These are phyloP conservation scores for Coracopsis vasa DNA, from an alignment of 2,113 vertebrate species.

Conservation along the genomic window DNA sequence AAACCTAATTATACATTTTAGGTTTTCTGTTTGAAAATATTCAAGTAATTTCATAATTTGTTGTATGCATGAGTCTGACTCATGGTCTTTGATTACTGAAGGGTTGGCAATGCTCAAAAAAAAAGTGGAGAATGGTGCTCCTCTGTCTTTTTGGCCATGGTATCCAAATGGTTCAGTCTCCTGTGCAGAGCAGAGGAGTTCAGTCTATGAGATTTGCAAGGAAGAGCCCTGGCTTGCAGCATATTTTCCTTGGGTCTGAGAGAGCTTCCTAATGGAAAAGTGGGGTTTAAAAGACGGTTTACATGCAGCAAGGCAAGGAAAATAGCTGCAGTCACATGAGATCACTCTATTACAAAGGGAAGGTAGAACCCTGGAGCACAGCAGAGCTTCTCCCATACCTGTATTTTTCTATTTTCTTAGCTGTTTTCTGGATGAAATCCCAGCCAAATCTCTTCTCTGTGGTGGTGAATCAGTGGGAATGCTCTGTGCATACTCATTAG, in stretches of 20 bases:
- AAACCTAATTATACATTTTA: not conserved
- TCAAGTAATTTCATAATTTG: not conserved
- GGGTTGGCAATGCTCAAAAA: not conserved
- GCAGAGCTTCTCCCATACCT: not conserved
- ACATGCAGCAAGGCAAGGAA: not conserved
- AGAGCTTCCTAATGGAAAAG: not conserved
- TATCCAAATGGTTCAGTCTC: not conserved
- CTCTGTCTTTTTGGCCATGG: not conserved
- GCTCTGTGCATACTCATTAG: slow-evolving; percentile 44
- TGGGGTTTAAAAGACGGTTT: not conserved
- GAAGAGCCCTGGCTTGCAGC: not conserved
- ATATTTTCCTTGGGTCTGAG: not conserved
- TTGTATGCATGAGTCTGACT: not conserved
- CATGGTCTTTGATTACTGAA: not conserved
- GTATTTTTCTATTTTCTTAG: slow-evolving; percentile 3
- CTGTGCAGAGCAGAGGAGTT: not conserved
- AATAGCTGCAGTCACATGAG: accelerated
- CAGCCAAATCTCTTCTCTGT: not conserved
- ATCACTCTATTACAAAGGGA: not conserved
- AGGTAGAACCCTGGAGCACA: not conserved
- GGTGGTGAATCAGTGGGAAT: slow-evolving; percentile 11
- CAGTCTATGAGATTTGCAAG: not conserved
- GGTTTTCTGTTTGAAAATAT: not conserved
- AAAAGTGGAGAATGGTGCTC: not conserved
- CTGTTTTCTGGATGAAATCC: not conserved